These are phyloP conservation scores for Notoglanidium macrostoma DNA, from an alignment of 2,797 vertebrate genomes.

Conservation along the genomic window DNA sequence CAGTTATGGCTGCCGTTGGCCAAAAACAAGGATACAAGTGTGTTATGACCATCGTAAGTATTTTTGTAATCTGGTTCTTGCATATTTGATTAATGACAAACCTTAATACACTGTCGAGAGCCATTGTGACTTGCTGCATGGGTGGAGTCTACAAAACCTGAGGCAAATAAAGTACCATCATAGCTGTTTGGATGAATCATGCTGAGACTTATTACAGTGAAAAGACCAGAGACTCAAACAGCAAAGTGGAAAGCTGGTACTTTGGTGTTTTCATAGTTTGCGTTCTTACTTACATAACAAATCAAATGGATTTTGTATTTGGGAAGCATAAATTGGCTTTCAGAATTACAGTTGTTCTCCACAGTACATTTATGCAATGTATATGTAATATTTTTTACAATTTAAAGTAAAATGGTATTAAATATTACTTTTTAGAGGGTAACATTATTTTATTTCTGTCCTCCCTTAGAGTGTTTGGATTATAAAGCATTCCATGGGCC, in stretches of 20 bases:
- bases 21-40: background rate
- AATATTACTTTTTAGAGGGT: background rate
- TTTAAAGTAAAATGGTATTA: background rate
- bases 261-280: background rate
- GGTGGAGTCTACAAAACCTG: background rate
- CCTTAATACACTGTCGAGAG: background rate
- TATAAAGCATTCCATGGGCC: constrained; percentile 75
- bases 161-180: background rate
- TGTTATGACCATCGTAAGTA: background rate
- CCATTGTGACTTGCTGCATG: background rate
- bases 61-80: background rate
- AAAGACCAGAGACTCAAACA: background rate
- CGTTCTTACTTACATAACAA: background rate
- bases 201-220: background rate
- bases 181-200: background rate
- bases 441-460: background rate
- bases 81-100: background rate
- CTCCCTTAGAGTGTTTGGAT: constrained; percentile 72
- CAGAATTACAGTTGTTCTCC: background rate
- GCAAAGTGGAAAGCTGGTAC: background rate
- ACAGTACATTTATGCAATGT: background rate
- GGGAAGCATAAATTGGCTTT: background rate
- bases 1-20: background rate
- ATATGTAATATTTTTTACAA: background rate
- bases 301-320: background rate